A percentile compares a stretch with the other conserved stretches of the same genome.
These are phyloP conservation scores for Staurois parvus DNA, from an alignment of 2,797 vertebrate genomes.

Conservation along the genomic window DNA sequence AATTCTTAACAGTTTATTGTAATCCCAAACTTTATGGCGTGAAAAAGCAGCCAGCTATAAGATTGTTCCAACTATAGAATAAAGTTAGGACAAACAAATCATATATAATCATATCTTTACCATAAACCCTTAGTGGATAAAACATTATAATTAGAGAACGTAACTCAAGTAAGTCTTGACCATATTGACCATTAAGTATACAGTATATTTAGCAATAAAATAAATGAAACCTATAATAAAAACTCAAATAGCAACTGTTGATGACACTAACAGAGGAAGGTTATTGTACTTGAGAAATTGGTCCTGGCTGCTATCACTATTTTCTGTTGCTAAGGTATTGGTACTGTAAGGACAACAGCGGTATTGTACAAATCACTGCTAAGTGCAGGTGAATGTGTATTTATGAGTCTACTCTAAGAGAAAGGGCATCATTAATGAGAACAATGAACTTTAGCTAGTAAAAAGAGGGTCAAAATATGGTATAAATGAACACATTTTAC, in stretches of 20 bases:
- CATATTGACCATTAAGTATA: constrained; percentile 7
- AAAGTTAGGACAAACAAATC: constrained; percentile 40
- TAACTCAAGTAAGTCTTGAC: background rate
- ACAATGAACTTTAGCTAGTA: constrained; percentile 17
- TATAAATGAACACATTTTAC: background rate
- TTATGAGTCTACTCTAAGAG: background rate
- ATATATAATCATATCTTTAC: constrained; percentile 25
- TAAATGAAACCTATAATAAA: constrained; percentile 37
- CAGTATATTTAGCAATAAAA: constrained; percentile 14
- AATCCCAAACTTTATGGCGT: constrained; percentile 67
- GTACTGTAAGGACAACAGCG: constrained; percentile 38
- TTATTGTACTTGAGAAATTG: constrained; percentile 18
- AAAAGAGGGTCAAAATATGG: background rate
- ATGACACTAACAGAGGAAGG: constrained; percentile 25
- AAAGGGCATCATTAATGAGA: constrained; percentile 10
- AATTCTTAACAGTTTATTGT: constrained; percentile 71
- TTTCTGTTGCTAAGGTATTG: constrained; percentile 19
- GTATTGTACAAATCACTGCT: constrained; percentile 32
- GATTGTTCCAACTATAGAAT: constrained; percentile 57
- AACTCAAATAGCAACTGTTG: constrained; percentile 1
- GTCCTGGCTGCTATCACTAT: constrained; percentile 15
- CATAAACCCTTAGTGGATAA: background rate
- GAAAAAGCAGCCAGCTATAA: constrained; percentile 60
- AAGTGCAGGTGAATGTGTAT: constrained; percentile 21
- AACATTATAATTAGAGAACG: background rate